Percentiles rank a stretch among this genome's conserved stretches.
Evolutionary conservation across 2,888 invertebrate genomes (phyloP).

Genomic region (Acanthacorydalis orientalis): DNA sequence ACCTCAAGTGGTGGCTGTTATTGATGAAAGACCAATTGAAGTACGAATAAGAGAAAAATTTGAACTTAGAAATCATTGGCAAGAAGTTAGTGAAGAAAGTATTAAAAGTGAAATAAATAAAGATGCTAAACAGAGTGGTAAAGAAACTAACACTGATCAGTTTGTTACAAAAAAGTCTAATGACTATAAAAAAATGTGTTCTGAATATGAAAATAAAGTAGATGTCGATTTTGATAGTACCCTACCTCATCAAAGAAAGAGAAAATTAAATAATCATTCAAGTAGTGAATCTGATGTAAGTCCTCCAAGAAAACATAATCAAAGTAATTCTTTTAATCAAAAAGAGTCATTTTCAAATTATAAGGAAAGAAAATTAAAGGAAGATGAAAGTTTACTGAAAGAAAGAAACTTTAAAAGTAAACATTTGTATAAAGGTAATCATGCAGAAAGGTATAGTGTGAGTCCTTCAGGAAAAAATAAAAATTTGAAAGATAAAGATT

Average conservation of each 20-base stretch:
- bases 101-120: conserved; percentile 31
- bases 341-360: not conserved
- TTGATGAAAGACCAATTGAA: conserved; percentile 65
- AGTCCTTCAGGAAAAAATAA: too few species aligned
- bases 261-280: not conserved
- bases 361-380: conserved; percentile 2
- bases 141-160: not conserved
- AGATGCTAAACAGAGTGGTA: conserved; percentile 6
- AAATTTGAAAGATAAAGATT: too few species aligned
- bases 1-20: conserved; percentile 74
- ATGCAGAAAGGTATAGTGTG: too few species aligned
- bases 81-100: conserved; percentile 21
- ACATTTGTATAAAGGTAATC: too few species aligned
- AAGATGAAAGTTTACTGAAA: conserved; percentile 6
- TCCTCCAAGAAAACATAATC: conserved; percentile 10
- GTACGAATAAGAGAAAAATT: conserved; percentile 19
- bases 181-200: too few species aligned
- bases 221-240: conserved; percentile 10
- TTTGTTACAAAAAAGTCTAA: too few species aligned
- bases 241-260: conserved; percentile 7
- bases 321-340: not conserved
- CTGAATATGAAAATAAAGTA: conserved; percentile 19
- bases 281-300: conserved; percentile 12
- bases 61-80: conserved; percentile 5
- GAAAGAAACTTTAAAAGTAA: conserved; percentile 2